A percentile compares a stretch with the other conserved stretches of the same genome.
Evolutionary conservation across 2,797 vertebrate genomes (phyloP).

Genomic region (Helicolenus hilgendorfi): DNA sequence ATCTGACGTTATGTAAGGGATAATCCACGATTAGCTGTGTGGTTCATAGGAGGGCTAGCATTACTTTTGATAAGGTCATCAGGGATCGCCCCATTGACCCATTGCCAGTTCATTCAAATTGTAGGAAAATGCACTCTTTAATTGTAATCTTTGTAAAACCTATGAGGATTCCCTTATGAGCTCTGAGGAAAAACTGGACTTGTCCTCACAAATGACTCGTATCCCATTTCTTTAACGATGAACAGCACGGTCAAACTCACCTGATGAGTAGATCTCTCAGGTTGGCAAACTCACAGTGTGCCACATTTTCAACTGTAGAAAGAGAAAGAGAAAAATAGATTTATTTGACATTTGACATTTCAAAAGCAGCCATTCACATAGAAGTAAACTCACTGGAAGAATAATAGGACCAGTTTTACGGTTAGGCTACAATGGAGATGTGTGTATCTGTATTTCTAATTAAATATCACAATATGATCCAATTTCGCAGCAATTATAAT

Average conservation of each 20-base stretch:
- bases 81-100: background rate
- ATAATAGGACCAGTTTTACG: background rate
- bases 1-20: background rate
- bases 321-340: background rate
- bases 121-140: background rate
- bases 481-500: background rate
- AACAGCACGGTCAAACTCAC: slow-evolving; percentile 80
- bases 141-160: background rate
- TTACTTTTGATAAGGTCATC: background rate
- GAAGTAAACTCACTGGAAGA: background rate
- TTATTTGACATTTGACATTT: background rate
- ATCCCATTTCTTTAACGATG: background rate
- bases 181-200: background rate
- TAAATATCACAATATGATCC: background rate
- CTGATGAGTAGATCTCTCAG: slow-evolving; percentile 97
- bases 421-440: background rate
- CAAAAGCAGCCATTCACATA: background rate
- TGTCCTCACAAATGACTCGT: background rate
- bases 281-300: slow-evolving; percentile 96
- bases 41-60: background rate
- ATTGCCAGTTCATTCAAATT: background rate
- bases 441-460: background rate
- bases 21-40: background rate
- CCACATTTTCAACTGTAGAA: slow-evolving; percentile 95
- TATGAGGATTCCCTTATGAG: background rate